Base-by-base conservation (phyloP, 1,140 invertebrate genomes). In the Zophobas atratus region DNA sequence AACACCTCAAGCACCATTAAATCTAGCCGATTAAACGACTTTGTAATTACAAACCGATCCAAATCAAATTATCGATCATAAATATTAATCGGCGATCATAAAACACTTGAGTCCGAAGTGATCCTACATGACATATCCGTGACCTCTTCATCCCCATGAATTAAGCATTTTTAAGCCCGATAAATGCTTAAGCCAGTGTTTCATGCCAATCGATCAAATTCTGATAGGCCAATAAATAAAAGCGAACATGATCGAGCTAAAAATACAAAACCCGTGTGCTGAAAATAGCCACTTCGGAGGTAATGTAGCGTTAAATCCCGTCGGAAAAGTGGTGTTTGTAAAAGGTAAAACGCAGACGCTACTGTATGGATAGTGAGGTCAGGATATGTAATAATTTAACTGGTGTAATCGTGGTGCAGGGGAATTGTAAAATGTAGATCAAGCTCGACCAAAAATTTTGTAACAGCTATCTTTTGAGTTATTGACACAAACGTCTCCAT, bases 231-330 rank as follows among this genome's bases (percentile, higher is more conserved):
- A 46, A 46, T 46, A 46, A 46, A 46, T 46, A 46, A 46, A 46
- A 46, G 8, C 43, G 43, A 46, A 8, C 20, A 20, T 20, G 20
- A 20, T 20, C 43, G 43, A 46, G 3, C 3, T 46, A 8, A 46
- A 46, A 46, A 46, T 46, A 46, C 43, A 46, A 46, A 46, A 46
- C 43, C 43, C 6, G 43, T 8, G 43, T 46, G 20, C 43, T 3
- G 6, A 51, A n/a, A 51, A 51, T 51, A 51, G 6, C 49, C 63
- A 70, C 63, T 70, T 5, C 1, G 20, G n/a, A 70, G 72, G 71
- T 80, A 80, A 80, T 80, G 79, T 80, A 80, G 79, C 77, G 74
- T 80, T 75, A 80, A 80, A 78, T 79, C 79, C 71, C 76, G 76
- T 72, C 71, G 76, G 55, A 60, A 77, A 70, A 38, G 36, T 70